A percentile compares a stretch with the other conserved stretches of the same genome.
phyloP scores from a whole-genome alignment of 2,888 invertebrate genomes.

The Clostera curtula region DNA sequence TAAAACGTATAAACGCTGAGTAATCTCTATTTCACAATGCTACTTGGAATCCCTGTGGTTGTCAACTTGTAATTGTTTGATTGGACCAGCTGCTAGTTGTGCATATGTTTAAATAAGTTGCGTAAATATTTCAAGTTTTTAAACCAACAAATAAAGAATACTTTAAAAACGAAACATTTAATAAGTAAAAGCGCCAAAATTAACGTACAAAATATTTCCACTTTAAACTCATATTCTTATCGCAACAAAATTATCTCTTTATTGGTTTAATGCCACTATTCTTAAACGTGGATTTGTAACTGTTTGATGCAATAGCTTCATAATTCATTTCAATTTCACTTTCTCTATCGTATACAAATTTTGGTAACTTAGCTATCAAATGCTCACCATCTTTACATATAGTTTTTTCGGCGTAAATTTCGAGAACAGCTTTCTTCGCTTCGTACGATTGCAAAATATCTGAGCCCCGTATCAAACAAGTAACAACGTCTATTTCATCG shows the following conservation, averaged over 20 bases:
- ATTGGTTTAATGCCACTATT: constrained; percentile 32
- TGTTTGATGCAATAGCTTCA: constrained; percentile 19
- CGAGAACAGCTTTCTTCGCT: constrained; percentile 55
- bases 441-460: constrained; percentile 52
- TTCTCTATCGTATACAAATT: constrained; percentile 40
- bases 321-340: constrained; percentile 27
- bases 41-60: too few relatives aligned
- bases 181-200: too few relatives aligned
- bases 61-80: too few relatives aligned
- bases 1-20: too few relatives aligned
- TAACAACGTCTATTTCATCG: constrained; percentile 3
- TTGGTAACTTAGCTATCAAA: constrained; percentile 48
- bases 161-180: too few relatives aligned
- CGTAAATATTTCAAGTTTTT: too few relatives aligned
- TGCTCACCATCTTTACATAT: constrained; percentile 27
- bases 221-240: too few relatives aligned
- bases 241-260: constrained; percentile 14
- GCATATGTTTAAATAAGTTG: too few relatives aligned
- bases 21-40: too few relatives aligned
- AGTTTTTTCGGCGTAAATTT: constrained; percentile 49
- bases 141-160: too few relatives aligned
- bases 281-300: constrained; percentile 21
- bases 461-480: constrained; percentile 12
- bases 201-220: too few relatives aligned
- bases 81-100: too few relatives aligned